A percentile compares a stretch with the other conserved stretches of the same genome.
phyloP scores from a whole-genome alignment of 2,113 vertebrate species.

The Herpailurus yagouaroundi region DNA sequence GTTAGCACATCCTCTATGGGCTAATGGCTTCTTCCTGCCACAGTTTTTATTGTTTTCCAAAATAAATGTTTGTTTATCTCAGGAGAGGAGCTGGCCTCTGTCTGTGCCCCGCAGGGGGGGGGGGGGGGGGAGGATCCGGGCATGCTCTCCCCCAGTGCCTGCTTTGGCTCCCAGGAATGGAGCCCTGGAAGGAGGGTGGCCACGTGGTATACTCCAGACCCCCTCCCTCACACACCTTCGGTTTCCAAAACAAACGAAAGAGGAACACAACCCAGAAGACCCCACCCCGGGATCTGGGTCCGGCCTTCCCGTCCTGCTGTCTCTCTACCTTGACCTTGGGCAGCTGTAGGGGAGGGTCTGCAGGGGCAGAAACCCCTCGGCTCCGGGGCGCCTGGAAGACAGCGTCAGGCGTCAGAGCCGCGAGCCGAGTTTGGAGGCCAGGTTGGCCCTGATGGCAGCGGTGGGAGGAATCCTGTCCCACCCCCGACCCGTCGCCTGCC shows the following conservation, averaged over 20 bases:
- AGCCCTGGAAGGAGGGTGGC: too few species aligned
- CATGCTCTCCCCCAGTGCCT: not conserved
- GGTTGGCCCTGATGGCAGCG: not conserved
- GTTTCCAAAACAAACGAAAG: conserved; percentile 68
- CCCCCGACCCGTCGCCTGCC: rapidly evolving
- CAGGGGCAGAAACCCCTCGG: not conserved
- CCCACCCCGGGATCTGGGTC: not conserved
- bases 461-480: too few species aligned
- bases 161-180: not conserved
- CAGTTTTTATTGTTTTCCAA: not conserved
- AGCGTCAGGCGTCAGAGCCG: not conserved
- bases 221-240: not conserved
- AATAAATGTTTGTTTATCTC: not conserved
- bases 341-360: too few species aligned
- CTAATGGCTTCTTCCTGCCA: not conserved
- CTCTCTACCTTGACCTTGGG: not conserved
- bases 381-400: not conserved
- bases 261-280: conserved; percentile 43
- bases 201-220: rapidly evolving
- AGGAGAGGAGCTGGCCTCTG: not conserved
- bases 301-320: too few species aligned
- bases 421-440: too few species aligned
- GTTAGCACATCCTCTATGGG: not conserved
- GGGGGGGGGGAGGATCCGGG: rapidly evolving
- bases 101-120: not conserved